A percentile compares a stretch with the other conserved stretches of the same genome.
These are phyloP conservation scores for Xestia ashworthii DNA, from an alignment of 2,888 invertebrate genomes.

Conservation along the genomic window DNA sequence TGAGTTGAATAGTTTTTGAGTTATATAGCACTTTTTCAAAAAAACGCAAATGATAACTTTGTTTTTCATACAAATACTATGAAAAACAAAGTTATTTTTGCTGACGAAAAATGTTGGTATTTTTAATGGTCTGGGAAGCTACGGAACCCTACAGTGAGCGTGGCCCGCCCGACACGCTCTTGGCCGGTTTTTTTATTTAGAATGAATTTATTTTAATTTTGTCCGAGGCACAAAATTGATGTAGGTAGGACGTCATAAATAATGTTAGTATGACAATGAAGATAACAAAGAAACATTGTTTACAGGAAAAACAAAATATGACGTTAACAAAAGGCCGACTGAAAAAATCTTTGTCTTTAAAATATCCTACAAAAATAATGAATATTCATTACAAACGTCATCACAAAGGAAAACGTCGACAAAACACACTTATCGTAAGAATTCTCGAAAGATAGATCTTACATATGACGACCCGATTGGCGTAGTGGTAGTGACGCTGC, in stretches of 20 bases:
- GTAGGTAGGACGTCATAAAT: not conserved
- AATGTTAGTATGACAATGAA: not conserved
- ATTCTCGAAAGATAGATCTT: conserved; percentile 24
- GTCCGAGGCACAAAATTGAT: not conserved
- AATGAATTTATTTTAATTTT: not conserved
- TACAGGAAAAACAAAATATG: not conserved
- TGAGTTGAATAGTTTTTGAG: too few relatives aligned
- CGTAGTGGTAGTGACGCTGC: too few relatives aligned
- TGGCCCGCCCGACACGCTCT: too few relatives aligned
- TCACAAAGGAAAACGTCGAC: not conserved
- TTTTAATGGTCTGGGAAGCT: too few relatives aligned
- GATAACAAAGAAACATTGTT: conserved; percentile 26
- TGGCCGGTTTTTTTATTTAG: too few relatives aligned
- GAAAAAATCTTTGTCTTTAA: not conserved
- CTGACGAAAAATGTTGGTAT: too few relatives aligned
- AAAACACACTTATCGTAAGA: conserved; percentile 22
- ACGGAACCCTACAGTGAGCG: too few relatives aligned
- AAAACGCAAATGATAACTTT: too few relatives aligned
- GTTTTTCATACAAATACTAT: too few relatives aligned
- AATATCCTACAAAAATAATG: conserved; percentile 17
- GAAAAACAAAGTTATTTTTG: too few relatives aligned
- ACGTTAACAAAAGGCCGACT: not conserved
- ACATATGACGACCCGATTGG: too few relatives aligned
- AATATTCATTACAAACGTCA: conserved; percentile 9
- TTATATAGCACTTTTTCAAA: too few relatives aligned